Percentiles rank a stretch among this genome's conserved stretches.
phyloP scores from a whole-genome alignment of 2,888 invertebrate genomes.

The Altica lythri region DNA sequence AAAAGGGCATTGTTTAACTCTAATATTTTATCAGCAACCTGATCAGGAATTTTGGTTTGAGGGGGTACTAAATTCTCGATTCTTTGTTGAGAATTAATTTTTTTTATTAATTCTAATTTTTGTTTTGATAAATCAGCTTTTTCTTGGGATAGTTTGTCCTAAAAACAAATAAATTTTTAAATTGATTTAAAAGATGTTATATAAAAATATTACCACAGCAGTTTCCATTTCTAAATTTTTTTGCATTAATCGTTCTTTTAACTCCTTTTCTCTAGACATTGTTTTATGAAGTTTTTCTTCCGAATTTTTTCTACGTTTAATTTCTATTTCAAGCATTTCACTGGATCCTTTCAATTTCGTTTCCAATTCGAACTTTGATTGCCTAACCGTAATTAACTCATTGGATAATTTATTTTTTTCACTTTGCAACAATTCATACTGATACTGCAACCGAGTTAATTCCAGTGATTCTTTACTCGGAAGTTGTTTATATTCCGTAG shows the following conservation, averaged over 20 bases:
- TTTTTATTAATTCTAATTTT: conserved; percentile 51
- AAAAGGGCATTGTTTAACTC: conserved; percentile 60
- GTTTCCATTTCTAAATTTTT: conserved; percentile 45
- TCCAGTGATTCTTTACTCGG: conserved; percentile 45
- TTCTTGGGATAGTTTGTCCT: conserved; percentile 61
- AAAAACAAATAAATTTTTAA: conserved; percentile 24
- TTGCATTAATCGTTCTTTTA: conserved; percentile 41
- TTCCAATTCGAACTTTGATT: conserved; percentile 42
- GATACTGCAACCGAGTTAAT: conserved; percentile 39
- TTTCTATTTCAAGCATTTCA: conserved; percentile 45
- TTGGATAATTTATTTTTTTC: conserved; percentile 41
- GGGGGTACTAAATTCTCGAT: neutral
- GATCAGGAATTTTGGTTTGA: conserved; percentile 27
- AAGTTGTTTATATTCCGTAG: conserved; percentile 51
- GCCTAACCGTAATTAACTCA: conserved; percentile 43
- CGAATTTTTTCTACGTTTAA: conserved; percentile 39
- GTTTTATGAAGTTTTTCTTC: conserved; percentile 43
- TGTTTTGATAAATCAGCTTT: conserved; percentile 57
- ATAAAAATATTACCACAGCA: conserved; percentile 42
- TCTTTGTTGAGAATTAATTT: conserved; percentile 51
- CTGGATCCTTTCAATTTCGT: conserved; percentile 46
- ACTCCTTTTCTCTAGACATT: conserved; percentile 37
- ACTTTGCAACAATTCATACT: conserved; percentile 38
- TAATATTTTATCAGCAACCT: conserved; percentile 44
- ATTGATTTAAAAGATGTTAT: neutral